A percentile compares a stretch with the other conserved stretches of the same genome.
Evolutionary conservation across 2,888 invertebrate genomes (phyloP).

Genomic region (Sinopyrophorus schimmeli): DNA sequence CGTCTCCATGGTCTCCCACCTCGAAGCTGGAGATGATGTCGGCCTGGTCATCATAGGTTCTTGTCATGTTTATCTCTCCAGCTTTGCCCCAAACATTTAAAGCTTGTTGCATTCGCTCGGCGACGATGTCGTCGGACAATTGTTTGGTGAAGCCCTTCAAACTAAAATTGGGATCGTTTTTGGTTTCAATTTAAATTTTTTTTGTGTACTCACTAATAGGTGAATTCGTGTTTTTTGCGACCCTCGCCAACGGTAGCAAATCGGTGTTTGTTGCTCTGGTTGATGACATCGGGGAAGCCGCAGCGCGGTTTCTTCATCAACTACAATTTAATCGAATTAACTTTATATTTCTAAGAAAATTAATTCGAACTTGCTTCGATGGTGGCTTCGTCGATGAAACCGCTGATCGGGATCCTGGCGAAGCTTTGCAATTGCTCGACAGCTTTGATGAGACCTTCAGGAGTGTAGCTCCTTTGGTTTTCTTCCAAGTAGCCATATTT

Average conservation of each 20-base stretch:
- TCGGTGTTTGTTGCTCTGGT: not conserved
- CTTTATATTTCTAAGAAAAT: not conserved
- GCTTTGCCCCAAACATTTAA: slow-evolving; percentile 72
- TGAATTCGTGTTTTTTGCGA: not conserved
- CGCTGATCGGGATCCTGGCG: not conserved
- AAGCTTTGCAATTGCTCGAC: not conserved
- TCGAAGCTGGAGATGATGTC: slow-evolving; percentile 78
- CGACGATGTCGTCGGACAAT: no score
- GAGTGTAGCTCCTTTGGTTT: not conserved
- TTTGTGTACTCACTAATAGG: not conserved
- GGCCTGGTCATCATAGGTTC: slow-evolving; percentile 59
- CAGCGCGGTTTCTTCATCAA: slow-evolving; percentile 3
- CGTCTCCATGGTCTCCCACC: slow-evolving; percentile 70
- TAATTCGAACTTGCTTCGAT: not conserved
- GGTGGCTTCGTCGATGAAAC: not conserved
- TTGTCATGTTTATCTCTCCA: slow-evolving; percentile 63
- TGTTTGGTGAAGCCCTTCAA: no score
- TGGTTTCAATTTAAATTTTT: no score
- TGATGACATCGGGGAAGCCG: not conserved
- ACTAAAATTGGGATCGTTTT: no score
- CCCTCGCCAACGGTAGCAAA: not conserved
- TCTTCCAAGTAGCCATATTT: no score
- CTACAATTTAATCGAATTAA: not conserved
- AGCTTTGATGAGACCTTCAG: not conserved
- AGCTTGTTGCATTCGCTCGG: no score